Evolutionary conservation across 2,888 invertebrate genomes (phyloP), one percentile per base, ranked within the genome.

Genomic region (Tenodera sinensis): DNA sequence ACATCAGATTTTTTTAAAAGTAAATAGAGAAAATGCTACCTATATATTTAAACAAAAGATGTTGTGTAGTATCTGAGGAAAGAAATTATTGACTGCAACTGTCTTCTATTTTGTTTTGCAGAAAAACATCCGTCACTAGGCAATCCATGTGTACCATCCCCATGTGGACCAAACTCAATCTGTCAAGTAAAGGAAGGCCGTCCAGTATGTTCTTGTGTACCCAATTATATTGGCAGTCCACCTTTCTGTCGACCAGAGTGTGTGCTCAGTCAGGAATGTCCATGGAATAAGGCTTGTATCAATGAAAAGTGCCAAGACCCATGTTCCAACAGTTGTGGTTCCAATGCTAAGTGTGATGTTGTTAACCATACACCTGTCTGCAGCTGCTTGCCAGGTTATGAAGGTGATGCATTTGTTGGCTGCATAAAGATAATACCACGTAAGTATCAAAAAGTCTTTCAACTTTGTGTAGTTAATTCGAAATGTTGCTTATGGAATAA

Each of bases 221-320:
- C 96, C 81, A 96, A 96, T 91, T 97, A 97, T 92, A 95, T 97
- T 89, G 97, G 97, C 88, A 96, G 95, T 91, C 97, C 97, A 83
- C 97, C 97, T 14, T 96, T 96, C 92, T 97, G 97, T 92, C 94
- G 96, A 91, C 97, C 97, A 83, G 97, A 98, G 93, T 98, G 98
- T 93, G 95, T 97, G 9, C 95, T 97, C 88, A 97, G 96, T 92
- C 96, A 96, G 92, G 97, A 98, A 93, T 98, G 98, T 93, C 95
- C 96, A 28, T 94, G 95, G 90, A 95, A 97, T 92, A 95, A 96
- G 93, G 97, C 97, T 20, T 98, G 98, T 92, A 95, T 97, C 54
- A 96, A 96, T 91, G 97, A 97, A 92, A 97, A 97, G 94, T 98
- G 98, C 92, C 93, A 95, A 85, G 96, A 97, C 93, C 98, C 98